These are phyloP conservation scores for Apodemia duryi DNA, from an alignment of 2,888 invertebrate species.

Conservation along the genomic window DNA sequence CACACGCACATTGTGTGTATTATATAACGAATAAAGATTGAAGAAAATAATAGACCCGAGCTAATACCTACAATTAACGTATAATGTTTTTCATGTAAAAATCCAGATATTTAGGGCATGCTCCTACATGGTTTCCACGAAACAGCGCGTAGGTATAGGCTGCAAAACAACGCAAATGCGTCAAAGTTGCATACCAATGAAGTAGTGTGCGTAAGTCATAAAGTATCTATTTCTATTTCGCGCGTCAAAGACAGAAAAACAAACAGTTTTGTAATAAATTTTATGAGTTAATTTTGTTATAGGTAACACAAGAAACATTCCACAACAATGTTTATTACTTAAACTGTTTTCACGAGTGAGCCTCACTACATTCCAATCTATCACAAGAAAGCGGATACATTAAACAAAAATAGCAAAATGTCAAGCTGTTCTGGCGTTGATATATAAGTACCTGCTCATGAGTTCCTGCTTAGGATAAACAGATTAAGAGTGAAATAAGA, in stretches of 20 bases:
- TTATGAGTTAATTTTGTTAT: conserved; percentile 32
- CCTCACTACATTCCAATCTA: background rate
- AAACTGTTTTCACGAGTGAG: conserved; percentile 27
- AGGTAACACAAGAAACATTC: conserved; percentile 25
- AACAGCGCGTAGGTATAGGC: background rate
- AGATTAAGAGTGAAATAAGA: too few relatives aligned
- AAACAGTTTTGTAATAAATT: conserved; percentile 30
- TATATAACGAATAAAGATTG: too few relatives aligned
- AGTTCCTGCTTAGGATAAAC: background rate
- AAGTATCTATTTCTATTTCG: conserved; percentile 33
- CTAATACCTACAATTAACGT: too few relatives aligned
- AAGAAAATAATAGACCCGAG: too few relatives aligned
- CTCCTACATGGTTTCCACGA: background rate
- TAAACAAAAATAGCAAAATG: too few relatives aligned
- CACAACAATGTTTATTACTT: conserved; percentile 30
- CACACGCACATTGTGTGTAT: too few relatives aligned
- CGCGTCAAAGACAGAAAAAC: conserved; percentile 34
- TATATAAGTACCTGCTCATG: background rate
- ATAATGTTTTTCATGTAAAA: too few relatives aligned
- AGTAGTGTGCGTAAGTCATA: conserved; percentile 21
- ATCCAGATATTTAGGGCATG: background rate
- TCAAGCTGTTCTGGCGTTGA: conserved; percentile 3
- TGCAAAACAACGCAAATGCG: background rate
- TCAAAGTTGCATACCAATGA: conserved; percentile 17
- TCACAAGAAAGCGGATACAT: too few relatives aligned